Conservation (phyloP, 2,888 invertebrate species). For the Latrodectus hesperus region DNA sequence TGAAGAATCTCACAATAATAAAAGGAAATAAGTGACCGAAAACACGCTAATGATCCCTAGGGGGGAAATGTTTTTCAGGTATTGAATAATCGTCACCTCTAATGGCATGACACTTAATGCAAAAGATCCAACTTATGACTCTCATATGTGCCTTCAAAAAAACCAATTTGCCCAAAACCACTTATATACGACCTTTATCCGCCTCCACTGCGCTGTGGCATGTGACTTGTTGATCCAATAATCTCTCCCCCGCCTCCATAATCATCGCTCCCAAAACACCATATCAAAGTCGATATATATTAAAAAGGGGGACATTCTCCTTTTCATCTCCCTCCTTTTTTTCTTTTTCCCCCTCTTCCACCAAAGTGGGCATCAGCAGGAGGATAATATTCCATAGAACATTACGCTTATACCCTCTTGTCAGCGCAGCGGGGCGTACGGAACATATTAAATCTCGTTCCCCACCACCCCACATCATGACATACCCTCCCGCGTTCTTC, state of each 20-base stretch:
- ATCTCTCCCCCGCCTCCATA: not conserved
- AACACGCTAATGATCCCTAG: too few relatives aligned
- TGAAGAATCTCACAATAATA: too few relatives aligned
- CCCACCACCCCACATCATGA: not conserved
- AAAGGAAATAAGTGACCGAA: too few relatives aligned
- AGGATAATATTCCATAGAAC: conserved; percentile 5
- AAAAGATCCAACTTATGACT: too few relatives aligned
- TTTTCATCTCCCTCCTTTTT: not conserved
- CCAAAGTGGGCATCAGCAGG: not conserved
- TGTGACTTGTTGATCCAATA: conserved; percentile 3
- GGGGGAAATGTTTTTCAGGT: too few relatives aligned
- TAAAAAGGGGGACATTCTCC: not conserved
- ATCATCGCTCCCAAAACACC: not conserved
- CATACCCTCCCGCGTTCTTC: not conserved
- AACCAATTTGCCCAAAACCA: not conserved
- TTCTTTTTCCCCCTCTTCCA: too few relatives aligned
- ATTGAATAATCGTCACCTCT: too few relatives aligned
- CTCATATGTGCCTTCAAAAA: not conserved
- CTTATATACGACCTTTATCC: not conserved
- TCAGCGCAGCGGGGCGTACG: conserved; percentile 2
- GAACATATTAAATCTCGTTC: not conserved
- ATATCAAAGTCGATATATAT: conserved; percentile 2
- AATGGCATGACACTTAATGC: too few relatives aligned
- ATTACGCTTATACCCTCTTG: conserved; percentile 3
- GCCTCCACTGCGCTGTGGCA: not conserved